Evolutionary conservation across 2,797 vertebrate genomes (phyloP).

Genomic region (Peromyscus nudipes): DNA sequence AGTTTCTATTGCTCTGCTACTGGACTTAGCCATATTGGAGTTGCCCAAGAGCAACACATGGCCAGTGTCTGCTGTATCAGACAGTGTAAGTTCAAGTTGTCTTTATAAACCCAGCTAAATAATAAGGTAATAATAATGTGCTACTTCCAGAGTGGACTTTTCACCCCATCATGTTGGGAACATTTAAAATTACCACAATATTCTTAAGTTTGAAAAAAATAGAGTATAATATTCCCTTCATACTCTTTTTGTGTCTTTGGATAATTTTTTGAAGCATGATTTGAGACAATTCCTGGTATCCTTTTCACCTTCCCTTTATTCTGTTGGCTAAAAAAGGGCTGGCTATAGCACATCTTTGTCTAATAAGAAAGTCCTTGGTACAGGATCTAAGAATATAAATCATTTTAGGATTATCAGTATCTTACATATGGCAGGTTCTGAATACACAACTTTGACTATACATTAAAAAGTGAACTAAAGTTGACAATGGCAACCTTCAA

Average conservation of each 20-base stretch:
- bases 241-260: neutral
- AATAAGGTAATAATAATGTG: neutral
- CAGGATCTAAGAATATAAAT: neutral
- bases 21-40: neutral
- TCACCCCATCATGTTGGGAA: neutral
- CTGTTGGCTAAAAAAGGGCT: neutral
- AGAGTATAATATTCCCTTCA: neutral
- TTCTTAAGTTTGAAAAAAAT: conserved; percentile 12
- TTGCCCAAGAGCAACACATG: neutral
- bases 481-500: neutral
- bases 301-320: neutral
- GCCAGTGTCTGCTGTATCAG: neutral
- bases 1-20: neutral
- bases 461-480: conserved; percentile 4
- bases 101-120: neutral
- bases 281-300: neutral
- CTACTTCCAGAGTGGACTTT: neutral
- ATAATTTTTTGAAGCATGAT: neutral
- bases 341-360: neutral
- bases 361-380: neutral
- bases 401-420: neutral
- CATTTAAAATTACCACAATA: conserved; percentile 15
- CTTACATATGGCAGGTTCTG: neutral
- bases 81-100: neutral
- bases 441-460: conserved; percentile 18